A percentile compares a stretch with the other conserved stretches of the same genome.
phyloP scores from a whole-genome alignment of 2,113 vertebrate species.

The Clarias magur region DNA sequence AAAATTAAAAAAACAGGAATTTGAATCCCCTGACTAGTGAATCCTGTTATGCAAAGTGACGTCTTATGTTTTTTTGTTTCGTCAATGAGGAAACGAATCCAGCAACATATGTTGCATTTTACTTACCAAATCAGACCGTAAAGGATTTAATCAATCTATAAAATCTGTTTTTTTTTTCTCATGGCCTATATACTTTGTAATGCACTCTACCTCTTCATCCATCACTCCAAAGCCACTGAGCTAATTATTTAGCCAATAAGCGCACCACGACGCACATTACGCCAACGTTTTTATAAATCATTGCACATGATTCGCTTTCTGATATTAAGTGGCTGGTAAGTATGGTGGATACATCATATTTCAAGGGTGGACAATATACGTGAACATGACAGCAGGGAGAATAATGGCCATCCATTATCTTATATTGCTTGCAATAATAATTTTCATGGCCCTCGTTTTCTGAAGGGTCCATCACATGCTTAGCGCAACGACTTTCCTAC shows the following conservation, averaged over 20 bases:
- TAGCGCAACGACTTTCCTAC: slow-evolving; percentile 52
- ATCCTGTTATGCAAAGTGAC: background rate
- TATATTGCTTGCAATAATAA: slow-evolving; percentile 61
- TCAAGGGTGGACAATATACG: slow-evolving; percentile 55
- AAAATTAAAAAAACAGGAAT: background rate
- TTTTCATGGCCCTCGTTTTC: slow-evolving; percentile 57
- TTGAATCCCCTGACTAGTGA: background rate
- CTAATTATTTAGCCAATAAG: slow-evolving; percentile 59
- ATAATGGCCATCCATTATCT: slow-evolving; percentile 63
- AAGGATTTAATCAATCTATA: background rate
- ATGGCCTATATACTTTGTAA: background rate
- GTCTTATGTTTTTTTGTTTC: background rate
- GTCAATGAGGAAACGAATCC: background rate
- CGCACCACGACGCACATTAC: slow-evolving; percentile 51
- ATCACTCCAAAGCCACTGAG: slow-evolving; percentile 55
- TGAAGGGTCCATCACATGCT: slow-evolving; percentile 58
- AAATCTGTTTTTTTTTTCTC: background rate
- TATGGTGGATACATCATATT: slow-evolving; percentile 58
- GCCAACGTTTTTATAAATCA: slow-evolving; percentile 57
- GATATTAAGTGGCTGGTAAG: slow-evolving; percentile 60
- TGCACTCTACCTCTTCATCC: slow-evolving; percentile 24
- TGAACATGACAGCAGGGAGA: slow-evolving; percentile 56
- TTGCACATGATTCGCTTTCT: slow-evolving; percentile 52
- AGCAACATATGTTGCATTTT: background rate
- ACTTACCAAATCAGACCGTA: background rate